Evolutionary conservation across 2,113 vertebrate genomes (phyloP), one percentile per base, ranked within the genome.

Genomic region (Anguilla japonica): DNA sequence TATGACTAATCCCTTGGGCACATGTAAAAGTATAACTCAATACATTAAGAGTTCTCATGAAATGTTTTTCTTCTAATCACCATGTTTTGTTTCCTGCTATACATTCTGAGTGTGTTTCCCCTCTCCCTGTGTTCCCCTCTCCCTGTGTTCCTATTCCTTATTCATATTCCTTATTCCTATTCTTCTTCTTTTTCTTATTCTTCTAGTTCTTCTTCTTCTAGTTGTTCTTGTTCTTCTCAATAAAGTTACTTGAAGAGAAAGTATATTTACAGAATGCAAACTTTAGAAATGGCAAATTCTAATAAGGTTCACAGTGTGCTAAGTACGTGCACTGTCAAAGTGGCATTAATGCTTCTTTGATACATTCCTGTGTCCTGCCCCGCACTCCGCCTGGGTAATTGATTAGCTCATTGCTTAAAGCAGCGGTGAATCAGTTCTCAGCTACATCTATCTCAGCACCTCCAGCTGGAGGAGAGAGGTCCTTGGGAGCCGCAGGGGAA

Each of bases 391-490:
- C 90, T 88, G 88, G 93, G 92, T 94, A 94, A 95, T 90, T 92
- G 92, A 95, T 93, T 92, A 93, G 89, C 91, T 88, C 89, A 93
- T 93, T 93, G 93, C 89, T 92, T 95, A 95, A 94, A 93, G 94
- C 94, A 94, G 93, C 91, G 89, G 90, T 91, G 90, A 94, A 94
- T 94, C 92, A 90, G 93, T 95, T 90, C 92, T 91, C 93, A 93
- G 91, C 92, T 1, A 22, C 91, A 94, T 92, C 93, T 81, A 88
- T 93, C 89, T 84, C 75, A 50, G 88, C 87, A 26, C 88, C 88
- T 90, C 85, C 85, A 87, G 88, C 41, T 53, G 34, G 87, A 83
- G 43, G 80, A 78, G 80, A 34, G 71, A 67, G 26, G 60, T 60
- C 60, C 60, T 7, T 26, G 18, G 22, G 22, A 67, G 60, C 60